Percentiles rank a stretch among this genome's conserved stretches.
These are phyloP conservation scores for Mylabris sibirica DNA, from an alignment of 2,888 invertebrate genomes.

Conservation along the genomic window DNA sequence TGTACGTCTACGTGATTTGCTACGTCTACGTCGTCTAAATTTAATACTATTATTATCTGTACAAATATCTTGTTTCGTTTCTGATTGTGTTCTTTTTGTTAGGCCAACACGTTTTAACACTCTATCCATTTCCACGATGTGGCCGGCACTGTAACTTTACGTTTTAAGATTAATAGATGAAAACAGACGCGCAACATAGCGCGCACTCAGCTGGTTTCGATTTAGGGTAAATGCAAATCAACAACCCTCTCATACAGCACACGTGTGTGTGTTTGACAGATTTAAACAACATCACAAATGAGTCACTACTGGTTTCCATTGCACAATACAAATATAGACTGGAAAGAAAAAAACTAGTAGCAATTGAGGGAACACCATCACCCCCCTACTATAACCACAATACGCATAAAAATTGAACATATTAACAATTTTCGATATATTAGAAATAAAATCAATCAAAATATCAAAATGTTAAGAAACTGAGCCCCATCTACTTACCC, in stretches of 20 bases:
- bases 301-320: constrained; percentile 15
- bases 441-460: neutral
- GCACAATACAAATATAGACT: neutral
- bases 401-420: too few species aligned
- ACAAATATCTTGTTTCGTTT: constrained; percentile 43
- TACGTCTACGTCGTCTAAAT: constrained; percentile 50
- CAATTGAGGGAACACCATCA: neutral
- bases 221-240: constrained; percentile 43
- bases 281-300: constrained; percentile 23
- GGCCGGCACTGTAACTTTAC: constrained; percentile 47
- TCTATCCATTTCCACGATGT: constrained; percentile 59
- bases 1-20: constrained; percentile 54
- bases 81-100: constrained; percentile 56
- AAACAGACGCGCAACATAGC: constrained; percentile 45
- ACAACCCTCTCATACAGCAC: constrained; percentile 27
- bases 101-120: constrained; percentile 61
- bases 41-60: constrained; percentile 47
- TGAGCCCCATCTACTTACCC: too few species aligned
- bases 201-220: constrained; percentile 54
- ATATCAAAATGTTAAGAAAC: too few species aligned
- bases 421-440: too few species aligned
- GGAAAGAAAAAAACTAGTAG: neutral
- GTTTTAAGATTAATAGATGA: constrained; percentile 30
- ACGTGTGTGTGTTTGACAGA: constrained; percentile 29
- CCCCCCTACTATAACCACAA: neutral